A percentile compares a stretch with the other conserved stretches of the same genome.
phyloP scores from a whole-genome alignment of 2,888 invertebrate genomes.

The Arctia plantaginis region DNA sequence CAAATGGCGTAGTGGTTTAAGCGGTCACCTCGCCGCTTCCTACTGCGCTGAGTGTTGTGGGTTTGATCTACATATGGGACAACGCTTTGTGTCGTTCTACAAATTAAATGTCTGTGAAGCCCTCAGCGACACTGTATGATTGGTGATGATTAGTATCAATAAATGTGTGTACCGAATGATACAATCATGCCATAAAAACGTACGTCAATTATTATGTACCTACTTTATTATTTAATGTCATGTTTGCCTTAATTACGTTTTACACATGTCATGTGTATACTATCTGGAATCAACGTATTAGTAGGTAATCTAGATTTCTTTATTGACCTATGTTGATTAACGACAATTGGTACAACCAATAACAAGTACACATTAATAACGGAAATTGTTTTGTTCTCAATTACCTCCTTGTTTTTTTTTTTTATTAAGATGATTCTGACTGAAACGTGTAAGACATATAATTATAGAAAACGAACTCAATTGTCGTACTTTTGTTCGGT shows the following conservation, averaged over 20 bases:
- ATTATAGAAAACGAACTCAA: background rate
- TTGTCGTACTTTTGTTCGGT: background rate
- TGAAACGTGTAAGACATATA: background rate
- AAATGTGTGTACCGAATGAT: background rate
- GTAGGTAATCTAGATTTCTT: slow-evolving; percentile 6
- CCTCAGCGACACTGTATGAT: no score
- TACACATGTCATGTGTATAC: background rate
- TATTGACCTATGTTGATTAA: slow-evolving; percentile 4
- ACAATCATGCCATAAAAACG: background rate
- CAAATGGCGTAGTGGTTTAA: no score
- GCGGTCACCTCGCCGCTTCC: no score
- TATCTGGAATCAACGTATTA: background rate
- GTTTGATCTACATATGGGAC: no score
- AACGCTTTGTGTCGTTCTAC: no score
- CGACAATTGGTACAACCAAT: slow-evolving; percentile 1
- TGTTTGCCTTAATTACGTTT: background rate
- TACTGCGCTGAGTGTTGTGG: no score
- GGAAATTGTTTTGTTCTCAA: background rate
- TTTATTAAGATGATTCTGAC: background rate
- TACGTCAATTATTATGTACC: background rate
- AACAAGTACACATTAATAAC: background rate
- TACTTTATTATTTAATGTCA: background rate
- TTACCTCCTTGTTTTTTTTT: slow-evolving; percentile 1
- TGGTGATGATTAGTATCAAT: background rate
- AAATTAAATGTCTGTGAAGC: no score